These are phyloP conservation scores for Gyrodactylus salaris DNA, from an alignment of 1,140 invertebrate genomes.

Conservation along the genomic window DNA sequence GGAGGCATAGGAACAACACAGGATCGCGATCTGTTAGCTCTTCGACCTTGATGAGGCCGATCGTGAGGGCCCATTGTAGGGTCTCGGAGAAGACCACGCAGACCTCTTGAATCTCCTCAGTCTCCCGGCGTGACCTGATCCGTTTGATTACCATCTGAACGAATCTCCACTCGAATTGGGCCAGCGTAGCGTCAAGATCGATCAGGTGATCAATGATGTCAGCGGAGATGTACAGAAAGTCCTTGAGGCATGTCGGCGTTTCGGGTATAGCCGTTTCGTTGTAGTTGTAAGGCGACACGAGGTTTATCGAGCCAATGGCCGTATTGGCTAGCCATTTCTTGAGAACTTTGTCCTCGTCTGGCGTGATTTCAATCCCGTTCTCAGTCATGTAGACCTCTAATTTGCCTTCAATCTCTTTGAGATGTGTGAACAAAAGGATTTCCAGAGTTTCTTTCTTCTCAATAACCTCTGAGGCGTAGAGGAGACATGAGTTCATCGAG, in stretches of 20 bases:
- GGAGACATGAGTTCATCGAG: not conserved
- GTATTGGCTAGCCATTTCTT: not conserved
- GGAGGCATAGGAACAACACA: not conserved
- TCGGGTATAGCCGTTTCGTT: not conserved
- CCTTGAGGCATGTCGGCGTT: not conserved
- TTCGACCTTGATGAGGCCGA: not conserved
- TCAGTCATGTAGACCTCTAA: not conserved
- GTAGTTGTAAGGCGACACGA: not conserved
- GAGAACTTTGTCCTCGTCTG: not conserved
- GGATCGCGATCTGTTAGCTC: not conserved
- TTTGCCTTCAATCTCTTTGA: not conserved
- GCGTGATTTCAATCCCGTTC: not conserved
- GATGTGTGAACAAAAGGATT: not conserved
- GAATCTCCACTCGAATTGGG: not conserved
- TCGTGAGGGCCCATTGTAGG: not conserved
- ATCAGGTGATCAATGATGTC: not conserved
- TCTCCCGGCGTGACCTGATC: not conserved
- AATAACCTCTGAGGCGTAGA: not conserved
- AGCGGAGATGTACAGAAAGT: not conserved
- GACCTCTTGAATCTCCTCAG: not conserved
- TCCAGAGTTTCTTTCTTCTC: not conserved
- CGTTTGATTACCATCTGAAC: not conserved
- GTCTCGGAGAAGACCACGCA: not conserved
- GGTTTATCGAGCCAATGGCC: not conserved
- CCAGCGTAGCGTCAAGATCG: not conserved